Evolutionary conservation across 2,888 invertebrate species (phyloP).

Genomic region (Caenorhabditis japonica): DNA sequence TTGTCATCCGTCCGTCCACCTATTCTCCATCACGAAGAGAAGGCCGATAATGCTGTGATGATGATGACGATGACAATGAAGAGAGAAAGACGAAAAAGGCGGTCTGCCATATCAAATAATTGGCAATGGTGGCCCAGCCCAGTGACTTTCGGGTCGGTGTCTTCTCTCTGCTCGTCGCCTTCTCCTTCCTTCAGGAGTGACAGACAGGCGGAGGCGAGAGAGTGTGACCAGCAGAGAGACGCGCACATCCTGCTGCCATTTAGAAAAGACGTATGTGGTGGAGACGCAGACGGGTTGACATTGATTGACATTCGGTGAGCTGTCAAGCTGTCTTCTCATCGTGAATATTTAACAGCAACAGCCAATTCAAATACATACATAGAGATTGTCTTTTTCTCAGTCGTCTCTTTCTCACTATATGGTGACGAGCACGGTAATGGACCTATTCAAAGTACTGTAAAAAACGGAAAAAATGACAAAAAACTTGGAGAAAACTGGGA

Average conservation of each 20-base stretch:
- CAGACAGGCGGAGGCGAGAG: slow-evolving; percentile 17
- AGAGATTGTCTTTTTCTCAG: too few species aligned
- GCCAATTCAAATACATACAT: slow-evolving; percentile 34
- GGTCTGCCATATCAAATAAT: slow-evolving; percentile 48
- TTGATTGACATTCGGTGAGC: slow-evolving; percentile 57
- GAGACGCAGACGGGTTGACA: slow-evolving; percentile 48
- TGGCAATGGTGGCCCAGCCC: slow-evolving; percentile 38
- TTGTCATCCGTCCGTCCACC: too few species aligned
- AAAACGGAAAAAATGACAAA: too few species aligned
- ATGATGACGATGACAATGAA: too few species aligned
- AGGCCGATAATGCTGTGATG: too few species aligned
- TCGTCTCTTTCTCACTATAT: slow-evolving; percentile 14
- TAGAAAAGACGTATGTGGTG: slow-evolving; percentile 10
- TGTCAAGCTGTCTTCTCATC: slow-evolving; percentile 43
- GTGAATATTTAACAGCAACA: too few species aligned
- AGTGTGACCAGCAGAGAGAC: slow-evolving; percentile 12
- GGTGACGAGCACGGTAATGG: too few species aligned
- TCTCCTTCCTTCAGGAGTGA: slow-evolving; percentile 11
- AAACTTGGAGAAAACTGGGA: too few species aligned
- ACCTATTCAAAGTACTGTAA: too few species aligned
- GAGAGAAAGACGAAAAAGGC: too few species aligned
- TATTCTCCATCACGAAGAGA: too few species aligned
- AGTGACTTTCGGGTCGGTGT: slow-evolving; percentile 22
- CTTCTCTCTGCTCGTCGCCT: slow-evolving; percentile 7
- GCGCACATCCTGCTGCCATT: slow-evolving; percentile 26